Evolutionary conservation across 2,113 vertebrate genomes (phyloP).

Genomic region (Etheostoma cragini): DNA sequence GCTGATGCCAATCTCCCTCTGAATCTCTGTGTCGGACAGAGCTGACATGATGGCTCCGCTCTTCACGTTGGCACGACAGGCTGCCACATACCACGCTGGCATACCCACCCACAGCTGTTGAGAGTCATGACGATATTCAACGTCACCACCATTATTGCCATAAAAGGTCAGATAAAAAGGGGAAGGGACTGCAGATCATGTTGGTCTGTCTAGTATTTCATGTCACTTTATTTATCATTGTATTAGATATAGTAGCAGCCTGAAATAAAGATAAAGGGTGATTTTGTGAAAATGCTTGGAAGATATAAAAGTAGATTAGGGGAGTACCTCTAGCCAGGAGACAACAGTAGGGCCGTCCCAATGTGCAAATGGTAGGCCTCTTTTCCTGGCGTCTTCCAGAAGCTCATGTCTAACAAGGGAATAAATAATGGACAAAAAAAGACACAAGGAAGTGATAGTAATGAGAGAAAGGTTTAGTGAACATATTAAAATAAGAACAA

Average conservation of each 20-base stretch:
- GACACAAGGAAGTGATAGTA: background rate
- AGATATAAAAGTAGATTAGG: constrained; percentile 18
- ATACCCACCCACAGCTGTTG: constrained; percentile 97
- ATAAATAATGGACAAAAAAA: constrained; percentile 22
- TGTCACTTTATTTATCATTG: background rate
- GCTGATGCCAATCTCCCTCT: constrained; percentile 97
- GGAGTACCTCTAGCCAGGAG: constrained; percentile 95
- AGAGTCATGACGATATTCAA: constrained; percentile 51
- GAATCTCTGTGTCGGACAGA: constrained; percentile 97
- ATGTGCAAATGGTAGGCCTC: constrained; percentile 94
- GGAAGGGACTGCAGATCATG: constrained; percentile 7
- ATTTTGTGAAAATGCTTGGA: background rate
- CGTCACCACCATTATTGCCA: constrained; percentile 40
- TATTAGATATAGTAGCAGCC: constrained; percentile 4
- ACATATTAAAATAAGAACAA: background rate
- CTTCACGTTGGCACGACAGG: constrained; percentile 97
- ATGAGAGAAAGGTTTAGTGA: background rate
- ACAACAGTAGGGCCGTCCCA: constrained; percentile 99
- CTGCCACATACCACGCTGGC: constrained; percentile 98
- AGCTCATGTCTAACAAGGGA: constrained; percentile 89
- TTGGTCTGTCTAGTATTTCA: constrained; percentile 2
- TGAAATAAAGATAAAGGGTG: background rate
- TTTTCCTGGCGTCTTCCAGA: constrained; percentile 94
- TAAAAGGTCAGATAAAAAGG: constrained; percentile 28
- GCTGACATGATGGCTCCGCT: constrained; percentile 98